Evolutionary conservation across 1,140 invertebrate genomes (phyloP).

Genomic region (Holotrichia oblita): DNA sequence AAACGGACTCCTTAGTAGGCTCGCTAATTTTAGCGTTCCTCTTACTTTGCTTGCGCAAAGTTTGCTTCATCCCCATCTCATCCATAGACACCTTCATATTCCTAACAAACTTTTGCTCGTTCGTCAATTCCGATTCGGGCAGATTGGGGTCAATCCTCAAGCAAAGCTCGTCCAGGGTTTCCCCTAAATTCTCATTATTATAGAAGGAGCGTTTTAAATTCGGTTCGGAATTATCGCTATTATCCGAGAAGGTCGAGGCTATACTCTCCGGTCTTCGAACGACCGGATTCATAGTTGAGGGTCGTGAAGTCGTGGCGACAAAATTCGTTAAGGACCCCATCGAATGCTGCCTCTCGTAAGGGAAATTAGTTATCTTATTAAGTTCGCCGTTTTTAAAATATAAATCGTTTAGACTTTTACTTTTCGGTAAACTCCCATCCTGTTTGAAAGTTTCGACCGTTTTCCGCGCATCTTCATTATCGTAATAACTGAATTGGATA

Average conservation of each 20-base stretch:
- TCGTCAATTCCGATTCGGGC: slow-evolving; percentile 50
- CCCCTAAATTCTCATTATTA: neutral
- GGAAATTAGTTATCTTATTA: slow-evolving; percentile 5
- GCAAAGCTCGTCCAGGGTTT: slow-evolving; percentile 50
- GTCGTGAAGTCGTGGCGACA: neutral
- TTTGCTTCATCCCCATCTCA: slow-evolving; percentile 49
- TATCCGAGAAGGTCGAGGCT: neutral
- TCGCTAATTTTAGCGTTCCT: slow-evolving; percentile 47
- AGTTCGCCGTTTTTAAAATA: slow-evolving; percentile 16
- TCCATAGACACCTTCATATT: slow-evolving; percentile 50
- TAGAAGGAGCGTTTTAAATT: neutral
- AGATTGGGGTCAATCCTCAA: slow-evolving; percentile 52
- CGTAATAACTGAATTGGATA: slow-evolving; percentile 26
- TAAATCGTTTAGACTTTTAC: slow-evolving; percentile 37
- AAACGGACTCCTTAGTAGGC: slow-evolving; percentile 51
- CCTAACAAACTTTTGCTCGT: slow-evolving; percentile 52
- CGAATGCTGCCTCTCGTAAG: neutral
- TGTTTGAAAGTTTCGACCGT: neutral
- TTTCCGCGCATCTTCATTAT: neutral
- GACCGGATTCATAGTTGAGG: neutral
- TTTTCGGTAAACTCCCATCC: slow-evolving; percentile 1
- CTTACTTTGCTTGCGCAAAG: slow-evolving; percentile 35
- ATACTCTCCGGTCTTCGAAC: neutral
- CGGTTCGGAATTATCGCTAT: neutral
- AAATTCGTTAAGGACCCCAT: slow-evolving; percentile 28